Percentiles rank a stretch among this genome's conserved stretches.
phyloP scores from a whole-genome alignment of 2,797 vertebrate genomes.

The Buceros bicornis region DNA sequence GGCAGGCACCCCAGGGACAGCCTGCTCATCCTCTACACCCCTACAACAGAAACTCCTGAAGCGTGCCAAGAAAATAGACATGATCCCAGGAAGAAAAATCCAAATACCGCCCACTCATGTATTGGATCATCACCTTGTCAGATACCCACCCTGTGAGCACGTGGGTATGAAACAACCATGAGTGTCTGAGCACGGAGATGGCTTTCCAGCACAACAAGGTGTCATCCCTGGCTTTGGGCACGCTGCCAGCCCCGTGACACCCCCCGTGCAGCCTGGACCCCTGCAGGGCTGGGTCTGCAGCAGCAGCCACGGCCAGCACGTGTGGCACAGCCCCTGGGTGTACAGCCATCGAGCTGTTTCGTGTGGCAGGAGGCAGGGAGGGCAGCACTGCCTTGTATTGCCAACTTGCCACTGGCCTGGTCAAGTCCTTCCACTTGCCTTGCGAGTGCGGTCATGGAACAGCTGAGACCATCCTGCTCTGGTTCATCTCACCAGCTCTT shows the following conservation, averaged over 20 bases:
- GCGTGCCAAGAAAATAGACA: not conserved
- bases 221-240: not conserved
- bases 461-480: not conserved
- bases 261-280: not conserved
- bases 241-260: not conserved
- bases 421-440: not conserved
- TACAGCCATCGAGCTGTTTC: not conserved
- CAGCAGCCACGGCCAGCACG: not conserved
- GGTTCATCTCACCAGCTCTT: not conserved
- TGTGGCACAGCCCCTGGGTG: too few relatives aligned
- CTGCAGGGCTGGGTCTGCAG: accelerated
- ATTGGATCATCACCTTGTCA: not conserved
- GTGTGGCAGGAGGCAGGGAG: accelerated
- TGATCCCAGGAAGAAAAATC: not conserved
- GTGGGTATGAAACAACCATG: not conserved
- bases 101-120: not conserved
- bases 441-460: not conserved
- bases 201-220: not conserved
- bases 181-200: accelerated
- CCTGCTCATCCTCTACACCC: not conserved
- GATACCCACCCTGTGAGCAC: not conserved
- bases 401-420: not conserved
- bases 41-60: not conserved
- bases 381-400: not conserved
- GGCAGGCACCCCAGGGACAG: not conserved